Percentiles rank a stretch among this genome's conserved stretches.
Evolutionary conservation across 37 sponge, comb jelly and placozoan species (phyloP).

Genomic region (Crambe crambe): DNA sequence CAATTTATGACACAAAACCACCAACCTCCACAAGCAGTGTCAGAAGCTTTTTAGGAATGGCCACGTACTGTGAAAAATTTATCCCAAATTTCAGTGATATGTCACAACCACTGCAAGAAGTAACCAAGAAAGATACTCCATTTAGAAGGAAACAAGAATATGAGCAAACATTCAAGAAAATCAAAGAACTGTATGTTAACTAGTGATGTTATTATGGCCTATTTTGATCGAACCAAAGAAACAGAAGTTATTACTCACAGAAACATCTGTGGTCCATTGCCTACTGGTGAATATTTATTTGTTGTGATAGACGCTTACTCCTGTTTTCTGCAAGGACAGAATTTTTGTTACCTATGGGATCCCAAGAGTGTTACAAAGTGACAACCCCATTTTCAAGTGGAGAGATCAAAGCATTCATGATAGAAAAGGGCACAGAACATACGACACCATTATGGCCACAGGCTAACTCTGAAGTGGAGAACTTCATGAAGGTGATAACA

Average conservation of each 20-base stretch:
- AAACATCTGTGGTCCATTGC: conserved; percentile 50
- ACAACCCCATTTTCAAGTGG: conserved; percentile 30
- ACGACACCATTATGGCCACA: conserved; percentile 32
- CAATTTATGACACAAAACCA: conserved; percentile 24
- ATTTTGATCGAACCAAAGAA: conserved; percentile 40
- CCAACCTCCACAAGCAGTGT: conserved; percentile 33
- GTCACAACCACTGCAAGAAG: conserved; percentile 34
- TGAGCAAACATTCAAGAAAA: conserved; percentile 29
- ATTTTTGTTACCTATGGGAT: conserved; percentile 40
- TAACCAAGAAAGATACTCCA: conserved; percentile 34
- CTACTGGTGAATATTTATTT: conserved; percentile 45
- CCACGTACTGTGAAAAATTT: conserved; percentile 55
- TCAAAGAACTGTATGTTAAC: conserved; percentile 55
- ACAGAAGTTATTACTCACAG: conserved; percentile 22
- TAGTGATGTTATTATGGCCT: conserved; percentile 35
- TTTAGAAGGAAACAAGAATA: conserved; percentile 29
- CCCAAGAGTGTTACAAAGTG: conserved; percentile 4
- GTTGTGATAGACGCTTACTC: conserved; percentile 60
- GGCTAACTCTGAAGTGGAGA: conserved; percentile 38
- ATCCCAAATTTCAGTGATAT: conserved; percentile 38
- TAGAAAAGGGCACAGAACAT: conserved; percentile 31
- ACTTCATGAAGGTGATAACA: conserved; percentile 32
- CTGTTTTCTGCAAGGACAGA: conserved; percentile 14
- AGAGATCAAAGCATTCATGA: conserved; percentile 14
- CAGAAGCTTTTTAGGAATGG: conserved; percentile 55